Base-by-base conservation (phyloP, 2,888 invertebrate genomes). In the Amblyteles armatorius region DNA sequence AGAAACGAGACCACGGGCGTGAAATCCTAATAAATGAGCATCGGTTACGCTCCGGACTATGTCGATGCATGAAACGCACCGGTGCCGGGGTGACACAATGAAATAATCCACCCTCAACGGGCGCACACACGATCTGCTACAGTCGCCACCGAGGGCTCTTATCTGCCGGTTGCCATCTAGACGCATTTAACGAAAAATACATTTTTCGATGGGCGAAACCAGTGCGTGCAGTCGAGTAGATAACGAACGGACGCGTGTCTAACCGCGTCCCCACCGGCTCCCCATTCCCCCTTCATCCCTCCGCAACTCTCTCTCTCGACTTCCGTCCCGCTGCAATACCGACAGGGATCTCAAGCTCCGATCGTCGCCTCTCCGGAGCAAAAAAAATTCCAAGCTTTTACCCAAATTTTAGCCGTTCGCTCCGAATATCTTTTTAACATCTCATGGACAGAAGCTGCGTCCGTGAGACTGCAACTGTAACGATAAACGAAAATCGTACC, bases 11-110 rank as follows among this genome's bases (percentile, higher is more conserved):
- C 90, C 89, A 89, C 89, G 84, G 89, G 90, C 92, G 90, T 92
- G 91, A 92, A 92, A 92, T 92, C 91, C 92, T 92, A 91, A 92
- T 92, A 92, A 92, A 92, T 92, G 92, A 92, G 91, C 92, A 91
- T 91, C 89, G 89, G 87, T 84, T 85, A 84, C 79, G 87, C 77
- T 80, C 86, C 88, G 44, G 13, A 55, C 76, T 68, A 26, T 55
- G 26, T 63, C n/a, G 11, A 68, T 33, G 29, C 63, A 44, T 79
- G 52, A 26, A 33, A 40, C 68, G 52, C 67, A 44, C 60, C 22
- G 13, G 36, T 44, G 57, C 73, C 67, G 55, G 79, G 52, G 55
- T 69, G 84, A 83, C 83, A 88, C 88, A 88, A 88, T 87, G 83
- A 80, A 82, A 85, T 87, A 88, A 88, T 87, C 88, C 88, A 82